Evolutionary conservation across 2,113 vertebrate genomes (phyloP).

Genomic region (Oryzias javanicus): DNA sequence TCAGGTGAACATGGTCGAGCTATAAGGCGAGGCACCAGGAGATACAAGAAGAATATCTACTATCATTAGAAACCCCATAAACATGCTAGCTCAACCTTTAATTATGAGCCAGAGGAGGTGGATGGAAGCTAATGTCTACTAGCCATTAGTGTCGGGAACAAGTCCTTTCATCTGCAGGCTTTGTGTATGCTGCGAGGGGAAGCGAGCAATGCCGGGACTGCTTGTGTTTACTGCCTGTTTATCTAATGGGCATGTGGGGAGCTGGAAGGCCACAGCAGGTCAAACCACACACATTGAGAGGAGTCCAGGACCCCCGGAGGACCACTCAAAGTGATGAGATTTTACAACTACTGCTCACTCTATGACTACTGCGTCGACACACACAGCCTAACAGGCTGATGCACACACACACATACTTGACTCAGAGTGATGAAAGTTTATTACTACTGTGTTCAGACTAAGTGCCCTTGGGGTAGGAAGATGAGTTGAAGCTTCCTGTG

Average conservation of each 20-base stretch:
- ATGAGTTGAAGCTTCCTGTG: constrained; percentile 56
- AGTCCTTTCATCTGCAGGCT: constrained; percentile 69
- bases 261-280: constrained; percentile 57
- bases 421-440: constrained; percentile 75
- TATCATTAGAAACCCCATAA: constrained; percentile 41
- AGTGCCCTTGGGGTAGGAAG: constrained; percentile 60
- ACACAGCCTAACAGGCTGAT: constrained; percentile 33
- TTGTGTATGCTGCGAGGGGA: constrained; percentile 68
- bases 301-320: constrained; percentile 64
- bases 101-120: constrained; percentile 48
- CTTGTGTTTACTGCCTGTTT: constrained; percentile 76
- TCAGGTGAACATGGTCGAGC: constrained; percentile 4
- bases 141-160: constrained; percentile 60
- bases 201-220: constrained; percentile 59
- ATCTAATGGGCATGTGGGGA: constrained; percentile 73
- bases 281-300: constrained; percentile 77
- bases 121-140: constrained; percentile 62
- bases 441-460: constrained; percentile 74
- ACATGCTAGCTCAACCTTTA: constrained; percentile 56
- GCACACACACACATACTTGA: constrained; percentile 50
- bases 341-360: constrained; percentile 65
- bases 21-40: not conserved
- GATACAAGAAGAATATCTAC: constrained; percentile 7
- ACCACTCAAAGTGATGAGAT: constrained; percentile 74
- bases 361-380: constrained; percentile 59